Base-by-base conservation (phyloP, 2,113 vertebrate species). In the Blennius ocellaris region DNA sequence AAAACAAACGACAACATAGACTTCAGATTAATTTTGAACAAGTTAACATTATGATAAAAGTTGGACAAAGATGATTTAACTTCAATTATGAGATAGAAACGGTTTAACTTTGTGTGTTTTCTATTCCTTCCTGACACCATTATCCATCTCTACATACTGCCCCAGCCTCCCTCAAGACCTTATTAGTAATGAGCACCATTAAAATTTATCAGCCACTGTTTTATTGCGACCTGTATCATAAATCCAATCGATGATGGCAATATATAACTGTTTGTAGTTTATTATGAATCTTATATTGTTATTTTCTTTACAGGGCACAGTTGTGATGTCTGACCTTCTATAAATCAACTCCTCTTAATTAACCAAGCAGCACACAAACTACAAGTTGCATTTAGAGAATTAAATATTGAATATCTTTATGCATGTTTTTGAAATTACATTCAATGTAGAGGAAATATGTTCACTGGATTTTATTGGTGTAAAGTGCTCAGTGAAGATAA, bases 161-260 rank as follows among this genome's bases (percentile, higher is more conserved):
- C 74, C 54, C 53, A 49, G 74, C 78, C 61, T 70, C 78, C 66
- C 56, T 60, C 69, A 60, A 80, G 50, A 45, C 69, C 86, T 83
- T 88, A 88, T 95, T 96, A 96, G 95, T 96, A 96, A 96, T 92
- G 96, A 43, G 93, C 89, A 74, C 93, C 94, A 95, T 97, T 96
- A 96, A 96, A 95, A 96, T 96, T 93, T 95, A 96, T 96, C 94
- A 96, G 93, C 94, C 94, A 87, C 90, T 92, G 90, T 95, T 95
- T 94, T 95, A 96, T 94, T 94, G 92, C 91, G 93, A 92, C 90
- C 70, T 75, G 72, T 68, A 69, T 60, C 95, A 94, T 96, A 95
- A 96, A 95, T 87, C 92, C 91, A 88, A 93, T 94, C 92, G 90
- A 91, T 94, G 82, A 84, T 65, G 93, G 90, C 91, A 92, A 91